These are phyloP conservation scores for Cossypha dichroa DNA, from an alignment of 2,797 vertebrate species.

Conservation along the genomic window DNA sequence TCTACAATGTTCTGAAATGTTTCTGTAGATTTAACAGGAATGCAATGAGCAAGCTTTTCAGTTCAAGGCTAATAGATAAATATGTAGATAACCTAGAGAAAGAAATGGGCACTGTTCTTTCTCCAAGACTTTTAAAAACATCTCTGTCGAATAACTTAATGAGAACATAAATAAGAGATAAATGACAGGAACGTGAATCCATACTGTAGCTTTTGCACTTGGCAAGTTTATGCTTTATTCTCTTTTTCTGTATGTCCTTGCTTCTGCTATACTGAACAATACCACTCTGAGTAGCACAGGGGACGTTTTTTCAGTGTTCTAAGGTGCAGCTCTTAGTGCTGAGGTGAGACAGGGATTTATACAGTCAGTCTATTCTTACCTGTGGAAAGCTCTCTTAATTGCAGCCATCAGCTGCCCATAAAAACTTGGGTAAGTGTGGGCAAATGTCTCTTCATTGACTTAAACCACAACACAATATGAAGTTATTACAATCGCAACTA, in stretches of 20 bases:
- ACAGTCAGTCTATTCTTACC: not conserved
- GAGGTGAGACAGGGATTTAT: not conserved
- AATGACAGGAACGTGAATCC: not conserved
- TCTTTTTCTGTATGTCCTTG: not conserved
- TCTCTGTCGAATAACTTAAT: not conserved
- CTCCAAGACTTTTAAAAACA: not conserved
- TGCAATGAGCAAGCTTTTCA: not conserved
- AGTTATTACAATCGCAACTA: not conserved
- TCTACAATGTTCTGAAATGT: not conserved
- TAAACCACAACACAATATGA: not conserved
- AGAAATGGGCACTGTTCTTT: not conserved
- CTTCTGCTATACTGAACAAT: not conserved
- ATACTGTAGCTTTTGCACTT: not conserved
- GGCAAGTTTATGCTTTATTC: not conserved
- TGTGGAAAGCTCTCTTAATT: not conserved
- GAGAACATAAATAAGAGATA: not conserved
- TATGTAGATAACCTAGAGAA: not conserved
- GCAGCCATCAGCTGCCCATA: not conserved
- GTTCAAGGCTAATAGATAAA: not conserved
- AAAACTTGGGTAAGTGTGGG: not conserved
- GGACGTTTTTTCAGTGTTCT: not conserved
- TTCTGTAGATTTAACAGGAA: not conserved
- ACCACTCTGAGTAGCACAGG: not conserved
- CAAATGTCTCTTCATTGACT: not conserved
- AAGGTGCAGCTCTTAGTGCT: not conserved